A percentile compares a stretch with the other conserved stretches of the same genome.
These are phyloP conservation scores for Noctua comes DNA, from an alignment of 2,888 invertebrate species.

Conservation along the genomic window DNA sequence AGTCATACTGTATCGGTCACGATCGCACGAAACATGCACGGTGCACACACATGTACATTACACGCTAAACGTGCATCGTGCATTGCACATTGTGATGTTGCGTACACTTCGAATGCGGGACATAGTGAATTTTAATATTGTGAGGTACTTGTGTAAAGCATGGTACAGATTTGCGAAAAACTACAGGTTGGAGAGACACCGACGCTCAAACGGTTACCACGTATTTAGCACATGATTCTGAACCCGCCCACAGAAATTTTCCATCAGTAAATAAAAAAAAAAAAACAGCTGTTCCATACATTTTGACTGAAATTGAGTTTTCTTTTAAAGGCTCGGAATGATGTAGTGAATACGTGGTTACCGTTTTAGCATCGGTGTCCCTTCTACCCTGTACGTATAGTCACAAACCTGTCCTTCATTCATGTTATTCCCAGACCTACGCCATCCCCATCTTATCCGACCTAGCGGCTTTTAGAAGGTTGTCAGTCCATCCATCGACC, in stretches of 20 bases:
- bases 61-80: constrained; percentile 51
- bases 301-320: too few relatives aligned
- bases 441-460: background rate
- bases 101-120: background rate
- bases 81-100: constrained; percentile 36
- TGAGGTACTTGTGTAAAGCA: background rate
- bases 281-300: too few relatives aligned
- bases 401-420: background rate
- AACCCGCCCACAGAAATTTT: too few relatives aligned
- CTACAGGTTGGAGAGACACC: too few relatives aligned
- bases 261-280: too few relatives aligned
- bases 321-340: too few relatives aligned
- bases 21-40: constrained; percentile 53
- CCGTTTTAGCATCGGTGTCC: too few relatives aligned
- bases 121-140: constrained; percentile 11
- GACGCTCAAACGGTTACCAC: too few relatives aligned
- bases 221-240: too few relatives aligned
- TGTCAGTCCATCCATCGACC: background rate
- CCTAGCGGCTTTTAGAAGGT: background rate
- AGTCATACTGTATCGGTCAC: constrained; percentile 55
- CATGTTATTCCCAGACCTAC: background rate
- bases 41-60: constrained; percentile 33
- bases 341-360: too few relatives aligned
- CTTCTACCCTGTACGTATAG: too few relatives aligned
- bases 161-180: background rate